Base-by-base conservation (phyloP, 2,113 vertebrate genomes). In the Picathartes gymnocephalus region DNA sequence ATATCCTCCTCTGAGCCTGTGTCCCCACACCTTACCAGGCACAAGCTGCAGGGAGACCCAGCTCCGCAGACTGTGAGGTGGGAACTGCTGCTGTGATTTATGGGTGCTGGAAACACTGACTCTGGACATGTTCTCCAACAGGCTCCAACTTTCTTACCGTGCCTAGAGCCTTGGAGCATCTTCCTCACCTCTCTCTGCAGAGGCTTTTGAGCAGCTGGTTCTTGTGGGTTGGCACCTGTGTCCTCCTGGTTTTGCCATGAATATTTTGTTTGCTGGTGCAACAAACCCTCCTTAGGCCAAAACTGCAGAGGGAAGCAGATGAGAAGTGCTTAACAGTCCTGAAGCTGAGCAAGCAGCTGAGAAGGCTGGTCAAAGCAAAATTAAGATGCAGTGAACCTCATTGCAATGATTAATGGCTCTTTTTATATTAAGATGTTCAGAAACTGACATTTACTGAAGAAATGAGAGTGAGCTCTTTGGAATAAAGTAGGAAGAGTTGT, bases 321-420 rank as follows among this genome's bases (percentile, higher is more conserved):
- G 60, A 79, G 57, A 92, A 85, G n/a, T 64, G 35, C 35, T 80
- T 68, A 61, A 57, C 15, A 40, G 71, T 76, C 39, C 54, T 83
- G 54, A 69, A 91, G 44, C 53, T 6, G 22, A 80, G 82, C 64
- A 78, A 85, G 61, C 76, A 86, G 76, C 30, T 42, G 65, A 88
- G 91, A 82, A 85, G 45, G 73, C 58, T 88, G 62, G 33, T 77
- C 69, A 86, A 88, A 86, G 71, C 3, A 5, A 88, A 88, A 79
- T 73, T 73, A 51, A 58, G 62, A 56, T 50, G 66, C 68, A 72
- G 27, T 64, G 58, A 91, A 77, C 40, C 19, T 66, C 35, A 6
- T 70, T 91, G 58, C 0, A 2, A 69, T 88, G 77, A 88, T 88
- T 93, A 95, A 91, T 86, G 80, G 69, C 54, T 92, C 62, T 83